Evolutionary conservation across 35 echinoderm and acorn worm genomes (phyloP).

Genomic region (Ophioderma brevispina): DNA sequence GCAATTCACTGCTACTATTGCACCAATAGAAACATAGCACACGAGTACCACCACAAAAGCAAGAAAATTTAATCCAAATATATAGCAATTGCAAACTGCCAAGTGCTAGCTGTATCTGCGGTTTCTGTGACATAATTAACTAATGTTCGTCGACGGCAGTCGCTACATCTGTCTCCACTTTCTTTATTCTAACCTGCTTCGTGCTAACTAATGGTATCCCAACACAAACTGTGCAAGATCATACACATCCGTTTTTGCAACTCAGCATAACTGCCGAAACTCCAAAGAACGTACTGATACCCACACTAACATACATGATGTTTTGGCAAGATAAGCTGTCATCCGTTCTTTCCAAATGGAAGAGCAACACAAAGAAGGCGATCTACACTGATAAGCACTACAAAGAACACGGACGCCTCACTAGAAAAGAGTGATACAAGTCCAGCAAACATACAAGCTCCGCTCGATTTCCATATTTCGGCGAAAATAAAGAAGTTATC

Average conservation of each 20-base stretch:
- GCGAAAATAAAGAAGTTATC: conserved; percentile 22
- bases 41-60: conserved; percentile 26
- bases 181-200: background rate
- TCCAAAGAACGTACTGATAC: conserved; percentile 21
- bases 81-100: conserved; percentile 40
- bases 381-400: conserved; percentile 40
- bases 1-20: conserved; percentile 5
- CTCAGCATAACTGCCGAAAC: conserved; percentile 29
- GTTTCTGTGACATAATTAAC: conserved; percentile 25
- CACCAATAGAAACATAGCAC: conserved; percentile 45
- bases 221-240: conserved; percentile 21
- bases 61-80: conserved; percentile 45
- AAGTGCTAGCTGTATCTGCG: conserved; percentile 1
- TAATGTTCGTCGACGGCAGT: background rate
- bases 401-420: conserved; percentile 59
- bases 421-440: conserved; percentile 46
- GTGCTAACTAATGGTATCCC: conserved; percentile 34
- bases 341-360: conserved; percentile 45
- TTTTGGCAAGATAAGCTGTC: conserved; percentile 6
- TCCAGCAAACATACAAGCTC: conserved; percentile 31
- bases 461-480: conserved; percentile 39
- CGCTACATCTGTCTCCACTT: background rate
- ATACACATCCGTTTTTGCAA: background rate
- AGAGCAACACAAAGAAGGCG: conserved; percentile 42
- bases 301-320: conserved; percentile 37